These are phyloP conservation scores for Notothenia coriiceps DNA, from an alignment of 2,113 vertebrate genomes.

Conservation along the genomic window DNA sequence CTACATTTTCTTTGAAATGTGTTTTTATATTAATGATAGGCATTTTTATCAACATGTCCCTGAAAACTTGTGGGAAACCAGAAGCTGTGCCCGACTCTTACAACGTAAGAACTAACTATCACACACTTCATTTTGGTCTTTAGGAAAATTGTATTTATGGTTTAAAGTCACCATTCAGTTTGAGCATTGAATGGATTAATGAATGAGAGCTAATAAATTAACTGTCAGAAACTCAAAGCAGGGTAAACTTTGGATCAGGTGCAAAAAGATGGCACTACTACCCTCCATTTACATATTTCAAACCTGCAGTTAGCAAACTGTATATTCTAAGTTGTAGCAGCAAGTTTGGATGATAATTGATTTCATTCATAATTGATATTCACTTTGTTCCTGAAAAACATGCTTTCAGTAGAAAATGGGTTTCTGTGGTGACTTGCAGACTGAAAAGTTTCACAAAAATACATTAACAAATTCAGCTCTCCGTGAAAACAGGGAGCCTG, in stretches of 20 bases:
- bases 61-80: neutral
- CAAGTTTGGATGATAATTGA: neutral
- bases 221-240: neutral
- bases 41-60: neutral
- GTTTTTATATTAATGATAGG: neutral
- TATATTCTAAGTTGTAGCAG: neutral
- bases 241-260: neutral
- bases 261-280: neutral
- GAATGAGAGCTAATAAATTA: neutral
- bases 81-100: neutral
- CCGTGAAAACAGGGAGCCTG: too few relatives aligned
- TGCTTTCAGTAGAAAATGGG: neutral
- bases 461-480: too few relatives aligned
- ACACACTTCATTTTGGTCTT: neutral
- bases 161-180: neutral
- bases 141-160: neutral
- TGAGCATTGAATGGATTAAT: neutral
- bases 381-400: neutral
- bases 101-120: neutral
- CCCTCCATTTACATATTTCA: conserved; percentile 1
- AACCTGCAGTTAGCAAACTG: neutral
- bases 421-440: neutral
- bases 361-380: too few relatives aligned
- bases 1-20: neutral
- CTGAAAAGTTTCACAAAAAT: neutral